Conservation (phyloP, 2,888 invertebrate species). For the Leptogaster cylindrica region DNA sequence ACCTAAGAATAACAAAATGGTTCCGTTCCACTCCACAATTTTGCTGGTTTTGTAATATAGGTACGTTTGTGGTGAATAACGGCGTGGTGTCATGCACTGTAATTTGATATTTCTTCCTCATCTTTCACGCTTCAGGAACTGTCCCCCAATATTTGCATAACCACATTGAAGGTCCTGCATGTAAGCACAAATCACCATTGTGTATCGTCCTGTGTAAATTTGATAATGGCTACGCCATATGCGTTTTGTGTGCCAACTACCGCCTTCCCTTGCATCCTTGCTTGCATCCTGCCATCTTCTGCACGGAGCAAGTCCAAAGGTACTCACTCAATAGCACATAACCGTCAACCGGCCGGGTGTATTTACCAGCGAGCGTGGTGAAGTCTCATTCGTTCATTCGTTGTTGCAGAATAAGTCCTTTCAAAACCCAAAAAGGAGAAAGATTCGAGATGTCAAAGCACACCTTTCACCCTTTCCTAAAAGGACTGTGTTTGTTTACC, state of each 20-base stretch:
- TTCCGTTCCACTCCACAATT: too few relatives aligned
- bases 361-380: slow-evolving; percentile 14
- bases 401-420: slow-evolving; percentile 7
- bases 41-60: too few relatives aligned
- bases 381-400: slow-evolving; percentile 29
- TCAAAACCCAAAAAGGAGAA: not conserved
- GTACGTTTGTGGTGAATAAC: too few relatives aligned
- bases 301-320: not conserved
- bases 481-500: slow-evolving; percentile 1
- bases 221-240: not conserved
- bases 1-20: too few relatives aligned
- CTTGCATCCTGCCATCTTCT: not conserved
- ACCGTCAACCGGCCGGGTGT: slow-evolving; percentile 1
- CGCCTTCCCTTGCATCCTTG: not conserved
- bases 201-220: not conserved
- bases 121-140: not conserved
- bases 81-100: too few relatives aligned
- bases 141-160: not conserved
- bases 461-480: slow-evolving; percentile 8
- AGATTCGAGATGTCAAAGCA: slow-evolving; percentile 6
- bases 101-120: slow-evolving; percentile 19
- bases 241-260: not conserved
- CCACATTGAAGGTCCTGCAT: not conserved
- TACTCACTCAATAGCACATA: too few relatives aligned
- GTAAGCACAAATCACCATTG: not conserved